Base-by-base conservation (phyloP, 2,797 vertebrate genomes). In the Sparidentex hasta region DNA sequence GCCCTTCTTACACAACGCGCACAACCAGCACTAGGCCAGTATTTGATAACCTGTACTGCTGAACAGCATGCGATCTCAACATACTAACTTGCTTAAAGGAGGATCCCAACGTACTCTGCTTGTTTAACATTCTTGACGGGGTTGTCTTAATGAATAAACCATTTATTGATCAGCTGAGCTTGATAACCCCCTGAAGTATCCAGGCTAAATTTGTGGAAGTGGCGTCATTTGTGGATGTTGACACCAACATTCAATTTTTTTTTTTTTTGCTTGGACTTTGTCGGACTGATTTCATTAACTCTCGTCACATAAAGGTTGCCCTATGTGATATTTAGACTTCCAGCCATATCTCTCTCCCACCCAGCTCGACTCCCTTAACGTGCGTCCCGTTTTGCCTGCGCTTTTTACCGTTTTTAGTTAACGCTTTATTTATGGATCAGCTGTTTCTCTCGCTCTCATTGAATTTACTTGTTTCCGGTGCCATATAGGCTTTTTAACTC, bases 11-110 rank as follows among this genome's bases (percentile, higher is more conserved):
- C 81, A 88, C 82, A 69, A 84, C 17, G 64, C 41, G 21, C 85
- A 92, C 87, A 92, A 90, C 90, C 92, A 92, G 90, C 88, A 84
- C 86, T 88, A 83, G 94, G 93, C 93, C 93, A 94, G 94, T 93
- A 92, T 93, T 89, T 89, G 84, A 90, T 88, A 84, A 90, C 89
- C 76, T 90, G 83, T 84, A 87, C 80, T 87, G 86, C 90, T 89
- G 87, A 91, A 85, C 83, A 87, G 92, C 91, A 91, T 91, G 88
- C 71, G 11, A 86, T 84, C 86, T 85, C 82, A 61, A 82, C 80
- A 78, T 87, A 91, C 78, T 87, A 89, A 92, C 86, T 71, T 63
- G 78, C 87, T 89, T 86, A 38, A 86, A 84, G 52, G 70, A 86
- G 65, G 85, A 78, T 56, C 74, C 83, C 81, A 62, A 76, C 57